Percentiles rank a stretch among this genome's conserved stretches.
phyloP scores from a whole-genome alignment of 2,113 vertebrate genomes.

The Toxostoma redivivum region DNA sequence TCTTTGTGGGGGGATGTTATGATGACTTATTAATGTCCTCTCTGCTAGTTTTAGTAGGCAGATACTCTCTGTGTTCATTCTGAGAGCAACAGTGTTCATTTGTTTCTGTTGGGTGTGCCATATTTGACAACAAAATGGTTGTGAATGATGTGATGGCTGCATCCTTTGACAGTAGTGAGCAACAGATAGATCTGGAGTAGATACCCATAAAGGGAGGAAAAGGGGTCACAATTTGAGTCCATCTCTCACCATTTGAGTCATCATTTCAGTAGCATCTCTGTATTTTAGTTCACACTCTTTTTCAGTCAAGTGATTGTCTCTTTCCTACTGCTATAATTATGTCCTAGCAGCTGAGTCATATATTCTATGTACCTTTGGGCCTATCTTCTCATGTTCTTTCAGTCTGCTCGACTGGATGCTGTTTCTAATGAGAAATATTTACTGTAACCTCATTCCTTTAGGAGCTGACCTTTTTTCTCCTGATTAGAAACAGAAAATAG shows the following conservation, averaged over 20 bases:
- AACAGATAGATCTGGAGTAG: background rate
- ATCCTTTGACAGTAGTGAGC: background rate
- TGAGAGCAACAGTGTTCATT: background rate
- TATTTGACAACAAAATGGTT: background rate
- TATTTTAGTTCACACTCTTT: background rate
- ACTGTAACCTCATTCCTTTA: background rate
- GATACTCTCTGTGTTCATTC: background rate
- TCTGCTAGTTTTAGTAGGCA: background rate
- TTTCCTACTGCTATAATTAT: background rate
- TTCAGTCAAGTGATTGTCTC: background rate
- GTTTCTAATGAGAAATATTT: background rate
- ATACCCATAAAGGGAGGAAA: background rate
- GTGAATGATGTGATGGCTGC: background rate
- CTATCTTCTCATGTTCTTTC: background rate
- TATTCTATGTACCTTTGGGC: background rate
- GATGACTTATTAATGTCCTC: background rate
- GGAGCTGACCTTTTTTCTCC: background rate
- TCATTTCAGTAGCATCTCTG: background rate
- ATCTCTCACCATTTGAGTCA: background rate
- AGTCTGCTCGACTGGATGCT: background rate
- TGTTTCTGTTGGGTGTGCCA: background rate
- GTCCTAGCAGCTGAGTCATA: background rate
- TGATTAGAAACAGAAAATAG: background rate
- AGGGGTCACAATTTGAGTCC: background rate
- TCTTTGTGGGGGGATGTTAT: background rate